Evolutionary conservation across 1,140 invertebrate genomes (phyloP).

Genomic region (Aphelenchoides avenae): DNA sequence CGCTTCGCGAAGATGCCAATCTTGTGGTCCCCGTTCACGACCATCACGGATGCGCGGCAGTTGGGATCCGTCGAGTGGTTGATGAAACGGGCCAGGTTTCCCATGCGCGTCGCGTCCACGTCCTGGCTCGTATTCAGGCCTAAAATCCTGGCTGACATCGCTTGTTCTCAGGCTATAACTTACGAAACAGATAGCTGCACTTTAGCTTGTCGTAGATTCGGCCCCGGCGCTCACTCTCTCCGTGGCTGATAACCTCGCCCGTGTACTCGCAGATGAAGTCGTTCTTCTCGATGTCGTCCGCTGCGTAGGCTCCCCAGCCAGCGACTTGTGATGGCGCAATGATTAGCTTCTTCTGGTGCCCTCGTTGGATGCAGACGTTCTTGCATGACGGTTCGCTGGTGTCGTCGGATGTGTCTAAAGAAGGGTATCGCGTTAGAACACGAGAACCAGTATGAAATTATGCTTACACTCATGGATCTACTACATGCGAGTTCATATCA

Average conservation of each 20-base stretch:
- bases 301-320: conserved; percentile 97
- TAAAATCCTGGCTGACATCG: conserved; percentile 12
- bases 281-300: conserved; percentile 85
- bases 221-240: conserved; percentile 94
- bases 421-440: not conserved
- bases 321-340: conserved; percentile 96
- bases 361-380: conserved; percentile 92
- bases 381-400: conserved; percentile 67
- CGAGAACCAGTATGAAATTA: not conserved
- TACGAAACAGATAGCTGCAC: conserved; percentile 96
- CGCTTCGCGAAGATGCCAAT: conserved; percentile 99
- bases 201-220: conserved; percentile 99
- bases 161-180: no score
- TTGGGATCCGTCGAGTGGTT: conserved; percentile 90
- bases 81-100: conserved; percentile 97
- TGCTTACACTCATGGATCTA: not conserved
- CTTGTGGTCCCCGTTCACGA: conserved; percentile 97
- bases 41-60: conserved; percentile 98
- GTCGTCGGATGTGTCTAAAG: conserved; percentile 23
- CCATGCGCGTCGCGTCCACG: conserved; percentile 95
- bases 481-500: no score
- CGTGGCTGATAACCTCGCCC: conserved; percentile 86
- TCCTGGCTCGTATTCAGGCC: conserved; percentile 61
- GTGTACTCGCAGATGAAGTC: conserved; percentile 99
- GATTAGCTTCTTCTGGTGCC: conserved; percentile 78